A percentile compares a stretch with the other conserved stretches of the same genome.
phyloP scores from a whole-genome alignment of 2,797 vertebrate genomes.

The Rhinogobio ventralis region DNA sequence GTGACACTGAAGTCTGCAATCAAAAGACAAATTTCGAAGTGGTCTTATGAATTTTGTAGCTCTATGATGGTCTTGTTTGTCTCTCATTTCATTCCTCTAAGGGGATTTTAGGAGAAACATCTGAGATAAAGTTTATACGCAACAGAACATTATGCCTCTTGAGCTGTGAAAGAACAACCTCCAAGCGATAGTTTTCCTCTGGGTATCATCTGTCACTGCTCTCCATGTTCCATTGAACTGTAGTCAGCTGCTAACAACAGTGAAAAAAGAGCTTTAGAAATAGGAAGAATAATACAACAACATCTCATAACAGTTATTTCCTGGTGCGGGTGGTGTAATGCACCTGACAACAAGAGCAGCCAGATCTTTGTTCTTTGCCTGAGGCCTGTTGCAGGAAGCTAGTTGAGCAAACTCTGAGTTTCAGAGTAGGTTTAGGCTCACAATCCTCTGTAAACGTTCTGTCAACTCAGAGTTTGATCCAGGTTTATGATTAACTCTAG shows the following conservation, averaged over 20 bases:
- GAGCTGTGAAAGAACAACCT: conserved; percentile 8
- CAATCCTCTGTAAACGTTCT: neutral
- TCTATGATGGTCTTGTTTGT: neutral
- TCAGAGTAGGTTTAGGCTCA: neutral
- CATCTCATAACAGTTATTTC: conserved; percentile 32
- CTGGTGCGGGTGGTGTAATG: neutral
- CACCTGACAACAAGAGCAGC: conserved; percentile 1
- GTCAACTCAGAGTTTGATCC: neutral
- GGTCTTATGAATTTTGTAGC: neutral
- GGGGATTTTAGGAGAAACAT: neutral
- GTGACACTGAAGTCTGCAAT: neutral
- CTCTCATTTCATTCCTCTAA: neutral
- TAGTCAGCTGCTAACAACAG: conserved; percentile 53
- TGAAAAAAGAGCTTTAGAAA: neutral
- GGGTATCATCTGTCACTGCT: conserved; percentile 10
- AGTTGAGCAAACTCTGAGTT: neutral
- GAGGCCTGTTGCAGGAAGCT: neutral
- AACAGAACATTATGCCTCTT: neutral
- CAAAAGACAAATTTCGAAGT: neutral
- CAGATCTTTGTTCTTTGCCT: conserved; percentile 19
- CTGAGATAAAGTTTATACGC: neutral
- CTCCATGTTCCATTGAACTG: conserved; percentile 45
- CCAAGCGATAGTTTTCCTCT: neutral
- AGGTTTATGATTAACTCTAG: neutral
- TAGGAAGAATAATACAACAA: neutral